Conservation (phyloP, 2,797 vertebrate genomes). For the Heterohyrax brucei region DNA sequence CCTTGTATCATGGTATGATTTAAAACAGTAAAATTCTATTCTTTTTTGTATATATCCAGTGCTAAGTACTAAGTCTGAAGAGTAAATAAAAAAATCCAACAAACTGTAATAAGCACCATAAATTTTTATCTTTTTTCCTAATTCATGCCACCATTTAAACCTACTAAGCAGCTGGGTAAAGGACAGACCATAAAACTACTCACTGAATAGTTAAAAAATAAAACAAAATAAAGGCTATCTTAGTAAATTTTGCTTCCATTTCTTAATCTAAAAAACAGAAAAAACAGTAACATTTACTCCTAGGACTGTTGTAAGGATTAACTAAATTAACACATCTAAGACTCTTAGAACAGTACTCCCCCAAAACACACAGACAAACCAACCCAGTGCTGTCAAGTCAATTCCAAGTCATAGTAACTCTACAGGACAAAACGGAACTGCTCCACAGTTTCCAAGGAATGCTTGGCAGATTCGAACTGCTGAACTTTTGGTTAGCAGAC, state of each 20-base stretch:
- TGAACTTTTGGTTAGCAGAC: no score
- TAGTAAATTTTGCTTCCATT: constrained; percentile 17
- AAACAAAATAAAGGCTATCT: constrained; percentile 2
- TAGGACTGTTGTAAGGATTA: background rate
- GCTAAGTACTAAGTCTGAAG: constrained; percentile 49
- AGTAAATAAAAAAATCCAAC: constrained; percentile 22
- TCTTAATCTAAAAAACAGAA: constrained; percentile 29
- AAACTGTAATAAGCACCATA: constrained; percentile 11
- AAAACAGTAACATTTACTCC: background rate
- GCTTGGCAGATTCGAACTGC: no score
- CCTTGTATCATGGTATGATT: background rate
- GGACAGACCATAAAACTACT: constrained; percentile 5
- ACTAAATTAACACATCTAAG: background rate
- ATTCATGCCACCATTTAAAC: constrained; percentile 13
- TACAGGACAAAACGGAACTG: no score
- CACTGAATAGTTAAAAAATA: background rate
- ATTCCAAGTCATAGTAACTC: no score
- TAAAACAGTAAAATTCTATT: constrained; percentile 38
- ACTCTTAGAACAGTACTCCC: background rate
- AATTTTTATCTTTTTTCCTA: background rate
- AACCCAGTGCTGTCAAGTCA: no score
- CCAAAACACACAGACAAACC: no score
- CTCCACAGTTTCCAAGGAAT: no score
- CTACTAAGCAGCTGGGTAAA: background rate
- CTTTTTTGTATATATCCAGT: constrained; percentile 56